Conservation (phyloP, 2,797 vertebrate genomes). For the Strix occidentalis region DNA sequence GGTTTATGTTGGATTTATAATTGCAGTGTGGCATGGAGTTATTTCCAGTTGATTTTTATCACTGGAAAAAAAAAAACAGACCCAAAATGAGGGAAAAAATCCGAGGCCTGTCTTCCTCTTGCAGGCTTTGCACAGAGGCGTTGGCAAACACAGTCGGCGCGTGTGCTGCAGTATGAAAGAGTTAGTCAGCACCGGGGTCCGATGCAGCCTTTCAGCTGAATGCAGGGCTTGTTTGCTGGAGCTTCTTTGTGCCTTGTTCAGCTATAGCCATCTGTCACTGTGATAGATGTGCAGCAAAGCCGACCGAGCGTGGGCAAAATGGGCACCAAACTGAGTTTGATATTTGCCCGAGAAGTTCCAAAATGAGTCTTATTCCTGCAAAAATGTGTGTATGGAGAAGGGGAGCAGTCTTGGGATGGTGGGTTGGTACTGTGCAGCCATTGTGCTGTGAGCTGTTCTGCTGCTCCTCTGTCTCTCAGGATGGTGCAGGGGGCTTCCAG, state of each 20-base stretch:
- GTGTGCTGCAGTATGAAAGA: not conserved
- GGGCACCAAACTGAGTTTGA: not conserved
- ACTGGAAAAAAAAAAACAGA: not conserved
- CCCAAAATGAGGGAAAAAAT: not conserved
- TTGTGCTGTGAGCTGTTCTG: not conserved
- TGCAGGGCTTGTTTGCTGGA: not conserved
- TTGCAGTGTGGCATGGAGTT: rapidly evolving
- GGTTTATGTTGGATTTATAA: not conserved
- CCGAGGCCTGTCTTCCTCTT: not conserved
- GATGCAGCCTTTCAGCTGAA: not conserved
- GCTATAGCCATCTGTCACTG: not conserved
- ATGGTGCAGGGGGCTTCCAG: not conserved
- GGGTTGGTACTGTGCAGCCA: not conserved
- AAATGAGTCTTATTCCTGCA: not conserved
- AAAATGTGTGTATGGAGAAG: not conserved
- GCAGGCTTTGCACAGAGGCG: not conserved
- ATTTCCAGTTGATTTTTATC: not conserved
- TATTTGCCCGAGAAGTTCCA: not conserved
- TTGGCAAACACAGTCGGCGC: not conserved
- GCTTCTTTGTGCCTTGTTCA: constrained; percentile 41
- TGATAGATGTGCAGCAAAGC: not conserved
- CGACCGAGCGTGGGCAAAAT: rapidly evolving
- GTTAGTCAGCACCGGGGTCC: not conserved
- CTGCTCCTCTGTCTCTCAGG: not conserved
- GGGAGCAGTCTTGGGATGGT: rapidly evolving